Evolutionary conservation across 2,797 vertebrate genomes (phyloP), one percentile per base, ranked within the genome.

Genomic region (Lemur catta): DNA sequence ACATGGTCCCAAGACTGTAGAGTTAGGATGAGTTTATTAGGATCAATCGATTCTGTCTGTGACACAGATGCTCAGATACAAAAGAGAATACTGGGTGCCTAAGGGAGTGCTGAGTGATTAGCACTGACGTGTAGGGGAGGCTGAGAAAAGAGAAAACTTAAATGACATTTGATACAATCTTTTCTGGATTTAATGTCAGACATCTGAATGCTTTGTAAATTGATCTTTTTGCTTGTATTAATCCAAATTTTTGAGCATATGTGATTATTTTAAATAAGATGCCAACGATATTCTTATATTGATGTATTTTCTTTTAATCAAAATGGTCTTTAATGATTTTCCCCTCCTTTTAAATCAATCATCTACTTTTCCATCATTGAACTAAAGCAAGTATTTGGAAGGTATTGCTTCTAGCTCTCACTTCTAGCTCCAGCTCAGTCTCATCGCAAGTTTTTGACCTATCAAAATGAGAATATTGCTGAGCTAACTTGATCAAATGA

Each of bases 1-100:
- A 50, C 59, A 72, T 74, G 43, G 92, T 97, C 50, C 63, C 57
- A 80, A 86, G 85, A 48, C 76, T 33, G 35, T 89, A 86, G 72
- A 72, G 59, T 89, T 93, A 46, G 35, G 59, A 41, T 95, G 87
- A 94, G 38, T 93, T 95, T 88, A 93, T 96, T 94, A 94, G 75
- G 59, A 89, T 72, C 75, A 71, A 20, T 94, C 0, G 1, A 92
- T 95, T 92, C 41, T 85, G n/a, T 63, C 46, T 96, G 30, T 92
- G 88, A 84, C 26, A 87, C 57, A 96, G 74, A 81, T 91, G 52
- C n/a, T 92, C 33, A 15, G 38, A 90, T 72, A 93, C 35, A n/a
- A 61, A 84, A 84, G 79, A 96, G 82, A 92, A 93, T 75, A 71
- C 74, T 76, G 12, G 33, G 50, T 91, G 57, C 76, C 82, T 80